Conservation (phyloP, 2,113 vertebrate genomes). For the Thinocorus orbignyianus region DNA sequence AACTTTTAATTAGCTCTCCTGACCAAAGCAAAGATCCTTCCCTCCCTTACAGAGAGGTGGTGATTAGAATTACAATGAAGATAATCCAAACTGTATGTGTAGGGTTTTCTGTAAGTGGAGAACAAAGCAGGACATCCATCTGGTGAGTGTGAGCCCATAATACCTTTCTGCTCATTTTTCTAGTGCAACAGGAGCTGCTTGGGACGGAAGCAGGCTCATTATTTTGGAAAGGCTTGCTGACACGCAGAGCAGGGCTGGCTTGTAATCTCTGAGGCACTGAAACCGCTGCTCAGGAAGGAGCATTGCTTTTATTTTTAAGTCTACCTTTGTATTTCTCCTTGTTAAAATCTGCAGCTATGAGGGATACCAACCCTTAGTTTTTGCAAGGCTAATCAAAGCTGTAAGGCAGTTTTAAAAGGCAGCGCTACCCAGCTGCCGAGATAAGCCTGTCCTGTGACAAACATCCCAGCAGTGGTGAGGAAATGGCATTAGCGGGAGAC, state of each 20-base stretch:
- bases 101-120: slow-evolving; percentile 55
- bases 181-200: slow-evolving; percentile 62
- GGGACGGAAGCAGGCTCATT: slow-evolving; percentile 56
- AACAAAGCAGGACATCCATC: slow-evolving; percentile 69
- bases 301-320: slow-evolving; percentile 50
- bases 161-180: slow-evolving; percentile 68
- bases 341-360: slow-evolving; percentile 33
- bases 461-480: not conserved
- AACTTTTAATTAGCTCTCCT: slow-evolving; percentile 66
- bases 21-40: slow-evolving; percentile 39
- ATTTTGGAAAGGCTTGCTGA: slow-evolving; percentile 56
- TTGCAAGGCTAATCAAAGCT: slow-evolving; percentile 46
- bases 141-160: slow-evolving; percentile 63
- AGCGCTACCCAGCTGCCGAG: not conserved
- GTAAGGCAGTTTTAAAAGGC: not conserved
- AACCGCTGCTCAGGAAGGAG: slow-evolving; percentile 47
- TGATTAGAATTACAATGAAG: slow-evolving; percentile 72
- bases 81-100: slow-evolving; percentile 68
- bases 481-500: not conserved
- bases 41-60: slow-evolving; percentile 29
- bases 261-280: slow-evolving; percentile 50
- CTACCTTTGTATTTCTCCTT: slow-evolving; percentile 59
- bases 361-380: slow-evolving; percentile 21
- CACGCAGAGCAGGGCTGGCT: slow-evolving; percentile 34
- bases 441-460: not conserved